Base-by-base conservation (phyloP, 2,888 invertebrate genomes). In the Omphaloscelis lunosa region DNA sequence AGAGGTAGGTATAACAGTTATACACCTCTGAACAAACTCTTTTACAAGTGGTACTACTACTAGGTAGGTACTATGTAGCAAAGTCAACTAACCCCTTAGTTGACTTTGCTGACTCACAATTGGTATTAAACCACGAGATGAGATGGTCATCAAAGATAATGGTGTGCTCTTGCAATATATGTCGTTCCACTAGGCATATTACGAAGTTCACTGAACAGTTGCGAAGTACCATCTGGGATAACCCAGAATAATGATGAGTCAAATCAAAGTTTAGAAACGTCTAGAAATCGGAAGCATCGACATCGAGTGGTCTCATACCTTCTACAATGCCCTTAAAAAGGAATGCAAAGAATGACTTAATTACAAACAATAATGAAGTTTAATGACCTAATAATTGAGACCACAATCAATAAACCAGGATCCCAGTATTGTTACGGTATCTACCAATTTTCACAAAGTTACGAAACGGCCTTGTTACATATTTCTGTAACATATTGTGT, bases 401-500 rank as follows among this genome's bases (percentile, higher is more conserved):
- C 45, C 20, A 59, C 72, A 70, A 75, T 84, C 80, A 70, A 83
- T 80, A 75, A 62, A 34, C 8, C 34, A 12, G 48, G 69, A 59
- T 76, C 80, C 66, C 76, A 80, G 75, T 29, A 83, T 83, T 82
- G 82, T 82, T 71, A 68, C 11, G 5, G 66, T 59, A 61, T 78
- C 51, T 23, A 63, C 71, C 61, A 58, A 79, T 68, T 75, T 65
- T 51, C 39, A 84, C 58, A 72, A 71, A 29, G 1, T 83, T 83
- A 58, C 83, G 34, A 80, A 80, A 83, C 58, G 84, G 39, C 83
- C 86, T 85, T 86, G 86, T 77, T 87, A 88, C 78, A 82, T 84
- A 82, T 88, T 85, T 85, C 75, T 74, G 76, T 74, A 79, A 82
- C 67, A 62, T 83, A 83, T 85, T 88, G 89, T 88, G 86, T 84